These are phyloP conservation scores for Thunnus thynnus DNA, from an alignment of 2,113 vertebrate genomes.

Conservation along the genomic window DNA sequence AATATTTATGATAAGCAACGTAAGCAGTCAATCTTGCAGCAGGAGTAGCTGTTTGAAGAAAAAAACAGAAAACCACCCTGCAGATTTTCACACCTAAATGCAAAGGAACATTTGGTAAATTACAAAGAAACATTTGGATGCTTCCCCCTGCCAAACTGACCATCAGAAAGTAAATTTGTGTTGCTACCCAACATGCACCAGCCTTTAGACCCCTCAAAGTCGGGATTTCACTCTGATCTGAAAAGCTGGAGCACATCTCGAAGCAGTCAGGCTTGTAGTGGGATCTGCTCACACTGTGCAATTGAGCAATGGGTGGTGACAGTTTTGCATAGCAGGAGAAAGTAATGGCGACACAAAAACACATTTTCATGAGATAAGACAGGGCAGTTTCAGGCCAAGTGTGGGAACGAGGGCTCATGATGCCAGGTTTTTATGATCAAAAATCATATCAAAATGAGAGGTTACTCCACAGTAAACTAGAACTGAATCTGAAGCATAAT, in stretches of 20 bases:
- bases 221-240: slow-evolving; percentile 5
- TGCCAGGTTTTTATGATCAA: background rate
- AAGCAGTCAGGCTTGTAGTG: background rate
- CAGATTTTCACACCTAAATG: slow-evolving; percentile 4
- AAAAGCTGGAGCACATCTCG: background rate
- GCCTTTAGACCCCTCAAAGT: background rate
- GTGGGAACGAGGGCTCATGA: background rate
- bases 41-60: slow-evolving; percentile 38
- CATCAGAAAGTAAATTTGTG: background rate
- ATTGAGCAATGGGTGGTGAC: slow-evolving; percentile 22
- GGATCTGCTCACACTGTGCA: slow-evolving; percentile 9
- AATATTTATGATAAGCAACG: slow-evolving; percentile 46
- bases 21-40: slow-evolving; percentile 11
- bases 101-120: background rate
- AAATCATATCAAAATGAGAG: background rate
- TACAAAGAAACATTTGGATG: background rate
- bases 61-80: background rate
- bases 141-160: no score
- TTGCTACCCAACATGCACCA: background rate
- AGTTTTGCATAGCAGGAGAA: slow-evolving; percentile 4
- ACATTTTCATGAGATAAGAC: background rate
- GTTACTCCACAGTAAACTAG: background rate
- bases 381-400: slow-evolving; percentile 16
- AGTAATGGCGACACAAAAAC: slow-evolving; percentile 10
- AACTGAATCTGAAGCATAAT: no score